Evolutionary conservation across 2,797 vertebrate species (phyloP).

Genomic region (Caiman crocodilus): DNA sequence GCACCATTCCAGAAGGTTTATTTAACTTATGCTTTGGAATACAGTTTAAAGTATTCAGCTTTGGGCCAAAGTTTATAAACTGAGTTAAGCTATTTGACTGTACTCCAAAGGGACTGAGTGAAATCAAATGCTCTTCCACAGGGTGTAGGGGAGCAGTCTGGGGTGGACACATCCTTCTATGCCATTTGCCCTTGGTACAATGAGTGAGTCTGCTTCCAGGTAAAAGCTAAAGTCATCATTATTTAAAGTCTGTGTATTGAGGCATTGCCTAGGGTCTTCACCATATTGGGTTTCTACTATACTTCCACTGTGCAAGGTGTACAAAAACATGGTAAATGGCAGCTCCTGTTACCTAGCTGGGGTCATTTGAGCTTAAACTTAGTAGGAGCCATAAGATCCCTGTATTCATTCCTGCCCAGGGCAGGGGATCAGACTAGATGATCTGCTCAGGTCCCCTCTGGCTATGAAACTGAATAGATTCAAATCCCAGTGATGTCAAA

Average conservation of each 20-base stretch:
- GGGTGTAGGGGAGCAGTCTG: fast-evolving
- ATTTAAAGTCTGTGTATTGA: background rate
- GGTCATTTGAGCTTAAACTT: too few species aligned
- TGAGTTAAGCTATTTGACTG: fast-evolving
- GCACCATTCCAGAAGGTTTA: background rate
- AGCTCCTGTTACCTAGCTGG: too few species aligned
- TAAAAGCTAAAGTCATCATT: background rate
- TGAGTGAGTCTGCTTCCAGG: fast-evolving
- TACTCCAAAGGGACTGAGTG: fast-evolving
- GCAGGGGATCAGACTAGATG: too few species aligned
- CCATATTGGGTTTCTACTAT: fast-evolving
- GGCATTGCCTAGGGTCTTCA: background rate
- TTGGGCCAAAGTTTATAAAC: background rate
- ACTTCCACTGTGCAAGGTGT: too few species aligned
- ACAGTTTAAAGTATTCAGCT: background rate
- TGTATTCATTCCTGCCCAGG: too few species aligned
- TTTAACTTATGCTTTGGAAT: background rate
- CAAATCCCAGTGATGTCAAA: fast-evolving
- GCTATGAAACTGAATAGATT: too few species aligned
- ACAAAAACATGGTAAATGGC: too few species aligned
- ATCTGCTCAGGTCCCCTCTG: too few species aligned
- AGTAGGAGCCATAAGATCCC: too few species aligned
- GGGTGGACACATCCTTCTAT: fast-evolving
- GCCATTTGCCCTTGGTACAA: fast-evolving
- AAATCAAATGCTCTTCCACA: background rate